These are phyloP conservation scores for Megastigmus dorsalis DNA, from an alignment of 2,888 invertebrate genomes.

Conservation along the genomic window DNA sequence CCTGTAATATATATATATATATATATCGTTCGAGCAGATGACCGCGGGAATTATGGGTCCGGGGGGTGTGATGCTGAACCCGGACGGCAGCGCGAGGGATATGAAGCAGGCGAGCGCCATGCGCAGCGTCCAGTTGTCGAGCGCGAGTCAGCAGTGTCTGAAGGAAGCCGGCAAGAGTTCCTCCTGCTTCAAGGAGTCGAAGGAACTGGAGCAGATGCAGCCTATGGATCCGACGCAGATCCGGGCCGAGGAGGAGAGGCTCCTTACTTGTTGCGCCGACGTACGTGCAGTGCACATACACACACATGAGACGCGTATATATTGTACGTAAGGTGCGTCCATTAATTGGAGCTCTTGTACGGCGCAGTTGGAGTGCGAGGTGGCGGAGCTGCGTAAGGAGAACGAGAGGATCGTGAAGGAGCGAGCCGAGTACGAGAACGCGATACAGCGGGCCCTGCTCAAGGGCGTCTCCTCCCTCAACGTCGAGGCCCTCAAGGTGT, in stretches of 20 bases:
- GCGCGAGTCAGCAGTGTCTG: too few species aligned
- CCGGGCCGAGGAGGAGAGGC: constrained; percentile 26
- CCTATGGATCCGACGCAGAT: neutral
- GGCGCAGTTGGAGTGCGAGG: constrained; percentile 67
- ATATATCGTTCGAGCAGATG: too few species aligned
- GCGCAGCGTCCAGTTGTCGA: constrained; percentile 19
- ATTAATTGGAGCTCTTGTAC: too few species aligned
- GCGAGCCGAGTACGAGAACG: constrained; percentile 68
- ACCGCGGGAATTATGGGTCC: too few species aligned
- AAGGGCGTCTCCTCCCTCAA: constrained; percentile 70
- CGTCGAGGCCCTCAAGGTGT: constrained; percentile 68
- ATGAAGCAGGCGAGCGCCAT: neutral
- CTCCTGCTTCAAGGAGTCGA: neutral
- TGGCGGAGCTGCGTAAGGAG: constrained; percentile 64
- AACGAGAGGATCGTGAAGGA: constrained; percentile 67
- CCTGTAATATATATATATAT: too few species aligned
- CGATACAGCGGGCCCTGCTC: constrained; percentile 69
- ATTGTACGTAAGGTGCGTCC: too few species aligned
- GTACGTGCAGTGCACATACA: too few species aligned
- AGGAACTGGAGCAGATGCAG: too few species aligned
- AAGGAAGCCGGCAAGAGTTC: neutral
- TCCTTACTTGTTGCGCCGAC: constrained; percentile 24
- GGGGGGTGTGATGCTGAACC: too few species aligned
- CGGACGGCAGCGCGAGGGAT: neutral
- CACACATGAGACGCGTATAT: neutral